Conservation (phyloP, 2,113 vertebrate genomes). For the Bufo gargarizans region DNA sequence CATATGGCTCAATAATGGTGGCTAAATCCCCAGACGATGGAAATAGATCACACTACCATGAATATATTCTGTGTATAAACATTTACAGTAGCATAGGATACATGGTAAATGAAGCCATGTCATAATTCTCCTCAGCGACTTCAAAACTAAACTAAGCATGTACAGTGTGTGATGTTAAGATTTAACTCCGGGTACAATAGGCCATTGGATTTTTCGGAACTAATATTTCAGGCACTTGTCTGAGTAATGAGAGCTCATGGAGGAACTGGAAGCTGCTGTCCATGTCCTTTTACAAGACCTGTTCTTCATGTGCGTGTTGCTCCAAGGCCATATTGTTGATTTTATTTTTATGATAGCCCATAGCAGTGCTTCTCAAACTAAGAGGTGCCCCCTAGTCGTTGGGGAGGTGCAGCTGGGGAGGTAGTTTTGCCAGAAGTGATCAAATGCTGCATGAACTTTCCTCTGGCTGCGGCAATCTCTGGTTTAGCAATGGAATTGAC, state of each 20-base stretch:
- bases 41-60: slow-evolving; percentile 39
- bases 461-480: neutral
- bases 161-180: neutral
- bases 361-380: neutral
- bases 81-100: slow-evolving; percentile 41
- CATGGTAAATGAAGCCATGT: slow-evolving; percentile 4
- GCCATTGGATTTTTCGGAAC: neutral
- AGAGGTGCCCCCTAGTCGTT: neutral
- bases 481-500: neutral
- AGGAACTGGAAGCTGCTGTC: neutral
- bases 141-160: neutral
- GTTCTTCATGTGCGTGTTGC: neutral
- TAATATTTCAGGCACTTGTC: neutral
- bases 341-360: neutral
- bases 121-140: neutral
- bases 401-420: neutral
- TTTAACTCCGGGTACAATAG: neutral
- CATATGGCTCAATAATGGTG: slow-evolving; percentile 45
- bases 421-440: neutral
- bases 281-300: neutral
- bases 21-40: slow-evolving; percentile 34
- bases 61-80: slow-evolving; percentile 27
- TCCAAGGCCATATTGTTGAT: neutral
- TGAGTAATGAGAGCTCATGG: neutral
- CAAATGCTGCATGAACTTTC: neutral